Evolutionary conservation across 2,113 vertebrate species (phyloP), one percentile per base, ranked within the genome.

Genomic region (Daphoenositta chrysoptera): DNA sequence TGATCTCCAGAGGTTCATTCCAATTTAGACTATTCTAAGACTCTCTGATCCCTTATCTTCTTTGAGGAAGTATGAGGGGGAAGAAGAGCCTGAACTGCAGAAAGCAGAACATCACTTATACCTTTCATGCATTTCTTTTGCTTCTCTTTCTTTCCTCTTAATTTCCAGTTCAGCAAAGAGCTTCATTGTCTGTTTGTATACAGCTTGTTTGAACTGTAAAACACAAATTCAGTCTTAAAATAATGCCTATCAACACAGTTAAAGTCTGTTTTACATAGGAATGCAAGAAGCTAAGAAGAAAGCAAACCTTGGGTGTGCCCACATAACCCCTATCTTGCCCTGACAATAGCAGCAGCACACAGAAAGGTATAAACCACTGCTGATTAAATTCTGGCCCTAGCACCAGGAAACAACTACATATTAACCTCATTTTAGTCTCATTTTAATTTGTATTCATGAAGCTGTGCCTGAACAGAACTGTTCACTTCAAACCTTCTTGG

Each of bases 151-250:
- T 98, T 99, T 99, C 97, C 99, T 99, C 97, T 99, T 99, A 93
- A 99, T 99, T 98, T 99, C 99, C 92, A 99, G 98, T 95, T 99
- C 99, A 77, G 99, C 99, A 87, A 99, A 99, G 64, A 99, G 98
- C 97, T 99, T 99, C 99, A 99, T 99, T 7, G 99, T 99, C 98
- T 99, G 99, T 95, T 99, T 99, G 96, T 99, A 99, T 6, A 99
- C 99, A 20, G 99, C 99, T 95, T 99, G 99, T 85, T 98, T 99
- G 95, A 99, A 99, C 99, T 99, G 97, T 23, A 95, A 96, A 86
- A 97, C 91, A 97, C 56, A 97, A 87, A 93, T 12, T 13, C 53
- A 63, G 45, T 58, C 45, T 87, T 57, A 73, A 64, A 71, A 72
- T 16, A 53, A 61, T 10, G 37, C 15, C 33, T 35, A 16, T 18